A percentile compares a stretch with the other conserved stretches of the same genome.
Evolutionary conservation across 2,888 invertebrate species (phyloP).

Genomic region (Amphipyra berbera): DNA sequence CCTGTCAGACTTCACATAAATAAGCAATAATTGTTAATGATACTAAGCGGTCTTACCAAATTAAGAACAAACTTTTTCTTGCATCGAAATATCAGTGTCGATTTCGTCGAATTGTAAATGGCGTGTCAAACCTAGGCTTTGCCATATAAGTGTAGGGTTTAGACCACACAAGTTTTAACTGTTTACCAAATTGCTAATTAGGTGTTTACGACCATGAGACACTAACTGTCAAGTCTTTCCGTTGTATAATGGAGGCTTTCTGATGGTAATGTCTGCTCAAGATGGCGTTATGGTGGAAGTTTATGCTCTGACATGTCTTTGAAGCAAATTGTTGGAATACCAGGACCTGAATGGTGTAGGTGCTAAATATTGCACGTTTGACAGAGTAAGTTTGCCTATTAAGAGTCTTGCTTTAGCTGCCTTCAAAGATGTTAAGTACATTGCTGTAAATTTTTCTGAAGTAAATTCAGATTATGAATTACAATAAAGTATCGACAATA

Average conservation of each 20-base stretch:
- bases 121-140: constrained; percentile 8
- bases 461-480: no score
- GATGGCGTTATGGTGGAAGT: constrained; percentile 28
- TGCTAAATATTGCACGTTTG: constrained; percentile 5
- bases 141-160: constrained; percentile 42
- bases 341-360: constrained; percentile 1
- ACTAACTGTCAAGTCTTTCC: constrained; percentile 27
- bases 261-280: constrained; percentile 46
- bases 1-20: constrained; percentile 43
- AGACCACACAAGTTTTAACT: constrained; percentile 48
- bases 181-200: constrained; percentile 53
- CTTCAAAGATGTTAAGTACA: background rate
- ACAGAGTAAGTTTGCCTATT: constrained; percentile 1
- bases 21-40: constrained; percentile 42
- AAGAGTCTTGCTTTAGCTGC: background rate
- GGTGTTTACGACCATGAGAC: constrained; percentile 42
- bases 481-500: background rate
- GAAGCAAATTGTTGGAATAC: constrained; percentile 10
- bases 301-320: constrained; percentile 39
- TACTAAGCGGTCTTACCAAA: constrained; percentile 39
- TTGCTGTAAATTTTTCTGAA: background rate
- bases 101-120: constrained; percentile 21
- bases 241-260: constrained; percentile 34
- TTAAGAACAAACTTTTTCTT: constrained; percentile 40
- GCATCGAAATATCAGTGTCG: constrained; percentile 21